phyloP scores from a whole-genome alignment of 2,113 vertebrate genomes.

The Etheostoma cragini region DNA sequence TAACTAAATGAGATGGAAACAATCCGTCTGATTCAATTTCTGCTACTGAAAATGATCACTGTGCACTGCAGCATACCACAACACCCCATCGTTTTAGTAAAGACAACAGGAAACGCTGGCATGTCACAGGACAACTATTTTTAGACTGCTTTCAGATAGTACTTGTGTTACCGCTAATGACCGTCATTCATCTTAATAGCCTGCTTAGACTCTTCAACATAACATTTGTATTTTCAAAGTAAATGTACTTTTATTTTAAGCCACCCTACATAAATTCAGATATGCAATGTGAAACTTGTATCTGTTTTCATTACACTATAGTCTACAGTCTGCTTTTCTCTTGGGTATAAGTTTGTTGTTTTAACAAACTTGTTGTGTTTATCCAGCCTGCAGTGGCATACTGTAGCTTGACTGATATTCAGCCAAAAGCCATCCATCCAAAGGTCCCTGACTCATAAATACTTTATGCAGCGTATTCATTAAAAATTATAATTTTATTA shows the following conservation, averaged over 20 bases:
- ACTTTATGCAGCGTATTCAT: slow-evolving; percentile 36
- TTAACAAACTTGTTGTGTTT: slow-evolving; percentile 6
- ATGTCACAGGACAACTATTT: slow-evolving; percentile 1
- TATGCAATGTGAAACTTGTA: neutral
- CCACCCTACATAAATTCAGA: neutral
- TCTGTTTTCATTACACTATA: neutral
- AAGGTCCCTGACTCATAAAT: slow-evolving; percentile 24
- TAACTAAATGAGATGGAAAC: neutral
- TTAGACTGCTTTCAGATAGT: neutral
- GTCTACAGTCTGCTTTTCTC: neutral
- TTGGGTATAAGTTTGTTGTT: slow-evolving; percentile 15
- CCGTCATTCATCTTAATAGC: neutral
- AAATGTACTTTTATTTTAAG: neutral
- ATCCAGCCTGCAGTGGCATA: slow-evolving; percentile 13
- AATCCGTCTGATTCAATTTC: neutral
- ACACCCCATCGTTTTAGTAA: neutral
- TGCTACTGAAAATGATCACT: neutral
- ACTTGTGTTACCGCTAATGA: neutral
- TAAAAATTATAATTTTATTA: slow-evolving; percentile 41
- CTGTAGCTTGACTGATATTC: slow-evolving; percentile 31
- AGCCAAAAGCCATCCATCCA: slow-evolving; percentile 45
- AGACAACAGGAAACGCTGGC: slow-evolving; percentile 4
- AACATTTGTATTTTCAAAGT: neutral
- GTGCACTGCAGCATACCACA: neutral
- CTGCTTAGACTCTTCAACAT: neutral